Conservation (phyloP, 2,113 vertebrate genomes). For the Solenodon paradoxus region DNA sequence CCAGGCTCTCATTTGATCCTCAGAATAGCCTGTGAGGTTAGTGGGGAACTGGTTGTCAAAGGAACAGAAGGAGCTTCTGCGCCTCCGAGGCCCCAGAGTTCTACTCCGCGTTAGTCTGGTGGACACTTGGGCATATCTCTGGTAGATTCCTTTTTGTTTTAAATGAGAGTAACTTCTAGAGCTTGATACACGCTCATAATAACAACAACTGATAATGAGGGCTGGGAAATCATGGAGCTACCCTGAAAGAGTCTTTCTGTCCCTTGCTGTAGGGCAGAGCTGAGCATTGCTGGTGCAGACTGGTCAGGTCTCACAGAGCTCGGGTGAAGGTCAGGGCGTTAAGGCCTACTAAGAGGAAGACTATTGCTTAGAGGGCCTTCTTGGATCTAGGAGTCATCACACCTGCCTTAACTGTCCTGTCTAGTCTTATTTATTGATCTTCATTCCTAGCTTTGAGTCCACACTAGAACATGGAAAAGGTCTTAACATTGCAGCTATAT, state of each 20-base stretch:
- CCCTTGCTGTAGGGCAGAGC: background rate
- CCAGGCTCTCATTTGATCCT: background rate
- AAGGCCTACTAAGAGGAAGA: background rate
- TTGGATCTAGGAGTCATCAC: background rate
- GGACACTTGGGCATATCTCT: background rate
- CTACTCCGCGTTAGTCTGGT: background rate
- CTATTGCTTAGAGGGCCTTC: background rate
- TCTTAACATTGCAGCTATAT: background rate
- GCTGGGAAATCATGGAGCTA: background rate
- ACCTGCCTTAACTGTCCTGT: too few relatives aligned
- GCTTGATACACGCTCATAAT: background rate
- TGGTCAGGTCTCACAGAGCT: background rate
- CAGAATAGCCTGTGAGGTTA: background rate
- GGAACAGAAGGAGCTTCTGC: background rate
- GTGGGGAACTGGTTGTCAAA: background rate
- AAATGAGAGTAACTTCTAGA: background rate
- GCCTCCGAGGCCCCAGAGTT: fast-evolving
- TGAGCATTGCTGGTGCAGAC: background rate
- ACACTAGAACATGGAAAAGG: background rate
- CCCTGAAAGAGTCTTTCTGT: background rate
- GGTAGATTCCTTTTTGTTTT: background rate
- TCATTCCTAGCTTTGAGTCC: background rate
- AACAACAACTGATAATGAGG: background rate
- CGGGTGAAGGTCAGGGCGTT: fast-evolving
- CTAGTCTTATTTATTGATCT: background rate